A percentile compares a stretch with the other conserved stretches of the same genome.
phyloP scores from a whole-genome alignment of 1,140 invertebrate species.

The Cydia splendana region DNA sequence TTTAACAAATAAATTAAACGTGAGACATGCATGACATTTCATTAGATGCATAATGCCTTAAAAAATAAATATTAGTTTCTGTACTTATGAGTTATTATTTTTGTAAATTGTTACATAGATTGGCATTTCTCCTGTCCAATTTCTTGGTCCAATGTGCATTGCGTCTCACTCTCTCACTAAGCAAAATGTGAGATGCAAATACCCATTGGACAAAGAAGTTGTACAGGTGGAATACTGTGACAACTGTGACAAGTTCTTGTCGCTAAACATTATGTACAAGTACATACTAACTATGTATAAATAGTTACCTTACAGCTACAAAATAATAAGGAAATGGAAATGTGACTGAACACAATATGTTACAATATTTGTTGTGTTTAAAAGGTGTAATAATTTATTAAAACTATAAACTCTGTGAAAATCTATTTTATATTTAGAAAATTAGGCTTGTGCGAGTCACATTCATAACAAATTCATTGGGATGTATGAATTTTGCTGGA shows the following conservation, averaged over 20 bases:
- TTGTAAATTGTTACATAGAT: background rate
- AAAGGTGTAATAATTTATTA: background rate
- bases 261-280: constrained; percentile 14
- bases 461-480: background rate
- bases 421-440: background rate
- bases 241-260: too few species aligned
- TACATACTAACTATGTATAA: constrained; percentile 9
- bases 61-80: constrained; percentile 25
- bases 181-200: too few species aligned
- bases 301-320: constrained; percentile 1
- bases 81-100: constrained; percentile 6
- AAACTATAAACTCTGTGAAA: background rate
- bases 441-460: constrained; percentile 3
- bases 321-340: constrained; percentile 26
- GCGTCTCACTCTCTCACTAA: too few species aligned
- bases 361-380: constrained; percentile 6
- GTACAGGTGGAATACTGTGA: too few species aligned
- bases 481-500: background rate
- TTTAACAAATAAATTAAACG: constrained; percentile 19
- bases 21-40: constrained; percentile 16
- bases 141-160: too few species aligned
- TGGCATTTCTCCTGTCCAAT: too few species aligned
- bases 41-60: background rate
- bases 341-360: constrained; percentile 29
- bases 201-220: too few species aligned